phyloP scores from a whole-genome alignment of 2,888 invertebrate species.

The Leptinotarsa haldemani region DNA sequence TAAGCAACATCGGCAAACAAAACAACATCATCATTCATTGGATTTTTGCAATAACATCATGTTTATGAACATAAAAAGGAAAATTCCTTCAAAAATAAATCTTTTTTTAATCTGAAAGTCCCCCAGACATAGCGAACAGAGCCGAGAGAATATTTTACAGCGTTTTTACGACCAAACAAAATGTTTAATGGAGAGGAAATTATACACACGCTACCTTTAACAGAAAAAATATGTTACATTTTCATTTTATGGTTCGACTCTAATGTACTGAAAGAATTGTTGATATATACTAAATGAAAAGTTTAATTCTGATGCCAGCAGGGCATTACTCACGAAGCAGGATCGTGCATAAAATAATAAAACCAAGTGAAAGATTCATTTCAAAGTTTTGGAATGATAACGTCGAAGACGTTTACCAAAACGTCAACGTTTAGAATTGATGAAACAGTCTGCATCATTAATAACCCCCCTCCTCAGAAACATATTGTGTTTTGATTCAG shows the following conservation, averaged over 20 bases:
- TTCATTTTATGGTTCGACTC: conserved; percentile 27
- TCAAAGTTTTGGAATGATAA: not conserved
- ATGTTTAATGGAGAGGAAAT: conserved; percentile 31
- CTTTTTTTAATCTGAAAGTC: conserved; percentile 18
- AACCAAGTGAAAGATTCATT: not conserved
- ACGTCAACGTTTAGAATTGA: too few species aligned
- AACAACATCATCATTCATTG: not conserved
- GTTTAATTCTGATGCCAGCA: conserved; percentile 6
- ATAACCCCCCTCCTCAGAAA: too few species aligned
- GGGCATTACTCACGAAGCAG: not conserved
- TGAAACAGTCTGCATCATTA: too few species aligned
- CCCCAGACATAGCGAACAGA: conserved; percentile 11
- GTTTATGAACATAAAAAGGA: conserved; percentile 4
- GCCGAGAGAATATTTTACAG: conserved; percentile 23
- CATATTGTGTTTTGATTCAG: too few species aligned
- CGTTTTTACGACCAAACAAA: conserved; percentile 22
- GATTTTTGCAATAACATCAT: conserved; percentile 1
- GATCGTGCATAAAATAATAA: conserved; percentile 6
- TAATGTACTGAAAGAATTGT: conserved; percentile 27
- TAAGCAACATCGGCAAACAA: not conserved
- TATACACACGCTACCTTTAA: conserved; percentile 30
- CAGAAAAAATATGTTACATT: conserved; percentile 27
- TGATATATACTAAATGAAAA: conserved; percentile 11
- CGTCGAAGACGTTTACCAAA: too few species aligned
- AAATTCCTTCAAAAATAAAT: not conserved